These are phyloP conservation scores for Podarcis cretensis DNA, from an alignment of 2,113 vertebrate species.

Conservation along the genomic window DNA sequence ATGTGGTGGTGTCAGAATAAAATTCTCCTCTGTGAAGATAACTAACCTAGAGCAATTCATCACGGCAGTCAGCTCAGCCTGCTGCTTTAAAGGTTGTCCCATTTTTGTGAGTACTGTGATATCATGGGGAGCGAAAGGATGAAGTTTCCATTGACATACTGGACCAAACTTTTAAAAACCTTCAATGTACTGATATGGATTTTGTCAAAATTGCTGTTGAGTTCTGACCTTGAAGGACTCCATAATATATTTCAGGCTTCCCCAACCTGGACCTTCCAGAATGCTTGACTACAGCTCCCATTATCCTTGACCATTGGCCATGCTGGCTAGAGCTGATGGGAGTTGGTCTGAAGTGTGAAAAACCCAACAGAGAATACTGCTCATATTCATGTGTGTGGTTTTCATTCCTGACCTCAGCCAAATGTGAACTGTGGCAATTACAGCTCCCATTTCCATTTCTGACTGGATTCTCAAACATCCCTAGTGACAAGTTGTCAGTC, in stretches of 20 bases:
- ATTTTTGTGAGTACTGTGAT: neutral
- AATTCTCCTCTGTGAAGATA: conserved; percentile 27
- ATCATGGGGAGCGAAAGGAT: neutral
- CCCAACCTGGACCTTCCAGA: neutral
- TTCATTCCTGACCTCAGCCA: too few species aligned
- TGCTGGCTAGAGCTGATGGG: too few species aligned
- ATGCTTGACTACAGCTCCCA: too few species aligned
- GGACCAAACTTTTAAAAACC: neutral
- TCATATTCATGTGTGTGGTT: too few species aligned
- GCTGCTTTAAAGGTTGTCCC: neutral
- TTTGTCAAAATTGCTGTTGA: neutral
- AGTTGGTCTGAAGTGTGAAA: too few species aligned
- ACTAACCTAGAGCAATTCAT: conserved; percentile 32
- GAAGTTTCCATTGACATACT: neutral
- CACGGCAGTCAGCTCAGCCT: conserved; percentile 19
- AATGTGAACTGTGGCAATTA: too few species aligned
- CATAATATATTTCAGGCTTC: neutral
- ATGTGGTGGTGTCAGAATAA: conserved; percentile 39
- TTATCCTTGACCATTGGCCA: too few species aligned
- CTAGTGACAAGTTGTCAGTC: neutral
- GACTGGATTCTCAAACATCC: too few species aligned
- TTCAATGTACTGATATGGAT: neutral
- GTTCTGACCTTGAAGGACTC: neutral
- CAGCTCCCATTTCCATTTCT: too few species aligned
- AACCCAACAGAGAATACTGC: too few species aligned